These are phyloP conservation scores for Dendroctonus ponderosae DNA, from an alignment of 1,140 invertebrate species.

Conservation along the genomic window DNA sequence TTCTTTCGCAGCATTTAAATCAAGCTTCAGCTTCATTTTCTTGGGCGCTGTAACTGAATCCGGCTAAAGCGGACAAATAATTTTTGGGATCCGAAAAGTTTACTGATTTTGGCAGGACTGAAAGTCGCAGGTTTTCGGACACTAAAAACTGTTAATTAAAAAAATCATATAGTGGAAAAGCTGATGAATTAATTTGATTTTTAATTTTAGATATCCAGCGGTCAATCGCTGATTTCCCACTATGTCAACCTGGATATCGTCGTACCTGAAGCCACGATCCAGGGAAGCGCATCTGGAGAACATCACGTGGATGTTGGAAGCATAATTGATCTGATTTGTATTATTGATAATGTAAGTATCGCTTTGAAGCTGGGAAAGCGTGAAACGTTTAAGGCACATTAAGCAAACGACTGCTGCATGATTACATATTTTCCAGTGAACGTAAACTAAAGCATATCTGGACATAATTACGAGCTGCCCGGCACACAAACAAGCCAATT, in stretches of 20 bases:
- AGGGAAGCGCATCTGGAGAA: slow-evolving; percentile 72
- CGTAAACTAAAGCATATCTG: neutral
- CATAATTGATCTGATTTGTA: slow-evolving; percentile 86
- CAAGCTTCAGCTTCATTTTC: too few species aligned
- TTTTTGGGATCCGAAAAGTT: too few species aligned
- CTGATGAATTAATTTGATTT: slow-evolving; percentile 2
- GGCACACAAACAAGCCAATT: neutral
- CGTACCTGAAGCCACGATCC: slow-evolving; percentile 83
- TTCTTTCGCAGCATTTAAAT: too few species aligned
- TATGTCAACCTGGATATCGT: slow-evolving; percentile 86
- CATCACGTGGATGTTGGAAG: slow-evolving; percentile 87
- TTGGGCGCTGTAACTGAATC: too few species aligned
- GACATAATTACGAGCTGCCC: neutral
- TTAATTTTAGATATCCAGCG: slow-evolving; percentile 74
- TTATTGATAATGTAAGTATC: slow-evolving; percentile 82
- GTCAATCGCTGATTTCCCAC: slow-evolving; percentile 80
- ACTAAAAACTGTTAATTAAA: too few species aligned
- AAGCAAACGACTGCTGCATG: neutral
- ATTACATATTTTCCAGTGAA: neutral
- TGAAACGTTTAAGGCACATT: neutral
- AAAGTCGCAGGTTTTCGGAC: too few species aligned
- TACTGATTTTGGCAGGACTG: too few species aligned
- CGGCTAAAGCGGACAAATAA: too few species aligned
- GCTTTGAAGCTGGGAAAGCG: neutral
- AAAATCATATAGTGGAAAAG: too few species aligned